A percentile compares a stretch with the other conserved stretches of the same genome.
Evolutionary conservation across 2,797 vertebrate genomes (phyloP).

Genomic region (Dendrocincla tyrannina): DNA sequence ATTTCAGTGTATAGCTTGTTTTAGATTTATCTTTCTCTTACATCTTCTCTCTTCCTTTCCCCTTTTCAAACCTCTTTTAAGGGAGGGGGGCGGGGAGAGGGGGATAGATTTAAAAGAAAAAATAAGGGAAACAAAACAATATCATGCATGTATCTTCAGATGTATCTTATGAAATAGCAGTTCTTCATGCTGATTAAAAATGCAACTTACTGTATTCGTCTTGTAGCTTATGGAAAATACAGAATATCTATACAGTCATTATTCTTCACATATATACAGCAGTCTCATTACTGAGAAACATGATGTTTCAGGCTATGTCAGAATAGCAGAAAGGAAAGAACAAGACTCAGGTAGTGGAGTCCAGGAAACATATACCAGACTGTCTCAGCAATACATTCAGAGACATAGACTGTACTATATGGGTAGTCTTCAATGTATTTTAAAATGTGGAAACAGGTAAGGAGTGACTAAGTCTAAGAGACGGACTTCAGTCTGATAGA

Average conservation of each 20-base stretch:
- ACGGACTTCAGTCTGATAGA: background rate
- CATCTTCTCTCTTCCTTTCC: constrained; percentile 7
- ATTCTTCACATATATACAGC: background rate
- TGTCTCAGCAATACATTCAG: background rate
- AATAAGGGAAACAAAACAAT: background rate
- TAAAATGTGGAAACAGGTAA: background rate
- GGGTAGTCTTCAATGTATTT: background rate
- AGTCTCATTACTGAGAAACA: background rate
- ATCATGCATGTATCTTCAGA: background rate
- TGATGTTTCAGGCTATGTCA: background rate
- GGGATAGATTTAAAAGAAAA: background rate
- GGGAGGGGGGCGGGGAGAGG: background rate
- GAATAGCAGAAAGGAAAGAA: background rate
- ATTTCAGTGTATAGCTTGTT: constrained; percentile 47
- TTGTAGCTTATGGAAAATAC: background rate
- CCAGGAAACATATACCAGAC: background rate
- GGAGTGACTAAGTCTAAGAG: background rate
- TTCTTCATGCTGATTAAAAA: background rate
- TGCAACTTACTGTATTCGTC: background rate
- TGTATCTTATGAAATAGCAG: background rate
- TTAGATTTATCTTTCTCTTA: constrained; percentile 57
- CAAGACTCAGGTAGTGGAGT: background rate
- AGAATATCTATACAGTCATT: background rate
- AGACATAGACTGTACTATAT: accelerated
- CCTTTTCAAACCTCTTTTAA: constrained; percentile 27